Base-by-base conservation (phyloP, 2,888 invertebrate genomes). In the Macrosiphum euphorbiae region DNA sequence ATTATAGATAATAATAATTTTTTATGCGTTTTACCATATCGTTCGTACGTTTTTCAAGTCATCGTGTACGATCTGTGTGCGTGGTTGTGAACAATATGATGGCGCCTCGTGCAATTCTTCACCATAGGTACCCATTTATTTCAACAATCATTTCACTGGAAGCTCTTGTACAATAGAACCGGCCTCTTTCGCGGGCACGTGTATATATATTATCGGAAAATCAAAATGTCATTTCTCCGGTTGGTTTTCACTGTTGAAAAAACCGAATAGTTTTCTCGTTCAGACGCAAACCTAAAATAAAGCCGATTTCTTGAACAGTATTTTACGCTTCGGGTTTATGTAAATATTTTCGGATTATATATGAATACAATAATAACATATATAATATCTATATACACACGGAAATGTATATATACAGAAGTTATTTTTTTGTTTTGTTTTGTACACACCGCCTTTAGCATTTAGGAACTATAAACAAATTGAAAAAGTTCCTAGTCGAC, bases 401-500 rank as follows among this genome's bases (percentile, higher is more conserved):
- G 24, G 13, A 55, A 58, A 86, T 28, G 86, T 85, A 10, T 85
- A 10, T 85, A 26, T 44, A 41, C 11, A 5, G 58, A 61, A 10
- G 47, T 47, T 85, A 55, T 86, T 61, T 92, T n/a, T 91, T 44
- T 35, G 35, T 78, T 78, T 78, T 67, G 67, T 67, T 67, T 78
- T 35, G 20, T 78, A 41, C 20, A 35, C 35, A 41, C 52, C 20
- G 92, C 61, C 61, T 86, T 58, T 13, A 47, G 91, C 86, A 47
- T 86, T 91, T 47, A 58, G 47, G 44, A 91, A 91, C 44, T 47
- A 78, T 78, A 16, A 61, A 50, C 61, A 92, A 92, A 92, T 92
- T 92, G 92, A 50, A 92, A 92, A 92, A 92, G 92, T 92, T 92
- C 86, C 44, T 50, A 85, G 41, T 85, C 91, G 3, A n/a, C 91